Evolutionary conservation across 2,797 vertebrate species (phyloP).

Genomic region (Hippoglossus hippoglossus): DNA sequence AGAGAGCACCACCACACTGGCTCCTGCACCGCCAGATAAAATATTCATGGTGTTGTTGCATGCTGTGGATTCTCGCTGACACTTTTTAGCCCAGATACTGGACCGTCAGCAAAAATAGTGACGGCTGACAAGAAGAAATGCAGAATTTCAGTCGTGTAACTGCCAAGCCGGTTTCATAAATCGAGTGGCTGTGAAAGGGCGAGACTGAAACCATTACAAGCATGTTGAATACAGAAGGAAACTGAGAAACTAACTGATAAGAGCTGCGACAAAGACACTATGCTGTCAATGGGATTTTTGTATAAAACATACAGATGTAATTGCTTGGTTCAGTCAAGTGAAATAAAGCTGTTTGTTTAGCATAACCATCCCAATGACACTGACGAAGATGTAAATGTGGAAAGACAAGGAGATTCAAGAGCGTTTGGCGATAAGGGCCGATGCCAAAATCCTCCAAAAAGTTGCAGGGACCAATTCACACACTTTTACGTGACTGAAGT

Average conservation of each 20-base stretch:
- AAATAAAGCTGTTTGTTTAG: too few species aligned
- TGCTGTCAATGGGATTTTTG: background rate
- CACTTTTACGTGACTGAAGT: too few species aligned
- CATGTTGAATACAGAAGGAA: conserved; percentile 1
- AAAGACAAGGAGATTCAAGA: too few species aligned
- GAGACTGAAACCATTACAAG: background rate
- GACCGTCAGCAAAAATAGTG: conserved; percentile 41
- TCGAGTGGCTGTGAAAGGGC: background rate
- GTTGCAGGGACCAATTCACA: too few species aligned
- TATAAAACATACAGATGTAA: background rate
- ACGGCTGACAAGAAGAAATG: conserved; percentile 15
- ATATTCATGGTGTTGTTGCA: conserved; percentile 50
- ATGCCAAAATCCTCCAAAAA: too few species aligned
- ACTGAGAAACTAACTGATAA: background rate
- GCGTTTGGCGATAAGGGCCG: too few species aligned
- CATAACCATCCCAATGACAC: too few species aligned
- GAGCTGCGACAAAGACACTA: background rate
- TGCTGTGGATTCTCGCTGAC: conserved; percentile 30
- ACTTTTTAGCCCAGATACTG: conserved; percentile 31
- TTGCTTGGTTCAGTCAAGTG: too few species aligned
- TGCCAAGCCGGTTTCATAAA: conserved; percentile 19
- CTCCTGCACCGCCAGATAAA: conserved; percentile 48
- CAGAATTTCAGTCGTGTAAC: conserved; percentile 10
- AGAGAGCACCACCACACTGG: conserved; percentile 27
- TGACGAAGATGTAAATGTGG: too few species aligned